Evolutionary conservation across 2,888 invertebrate species (phyloP).

Genomic region (Cetonia aurata): DNA sequence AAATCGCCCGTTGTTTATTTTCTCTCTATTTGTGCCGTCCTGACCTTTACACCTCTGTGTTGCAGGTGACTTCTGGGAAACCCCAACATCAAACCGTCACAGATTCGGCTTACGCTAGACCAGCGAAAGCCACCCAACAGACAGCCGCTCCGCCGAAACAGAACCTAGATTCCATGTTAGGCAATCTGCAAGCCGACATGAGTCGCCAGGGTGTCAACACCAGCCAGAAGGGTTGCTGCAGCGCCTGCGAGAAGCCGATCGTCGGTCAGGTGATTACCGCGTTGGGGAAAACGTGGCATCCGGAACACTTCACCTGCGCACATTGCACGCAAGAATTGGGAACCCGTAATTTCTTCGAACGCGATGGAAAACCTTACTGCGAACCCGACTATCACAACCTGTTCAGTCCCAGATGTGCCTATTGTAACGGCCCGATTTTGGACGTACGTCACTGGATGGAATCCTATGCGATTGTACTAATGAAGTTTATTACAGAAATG

Average conservation of each 20-base stretch:
- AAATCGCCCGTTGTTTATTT: constrained; percentile 10
- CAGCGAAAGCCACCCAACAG: constrained; percentile 67
- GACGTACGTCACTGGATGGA: constrained; percentile 79
- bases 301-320: constrained; percentile 98
- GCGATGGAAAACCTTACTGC: constrained; percentile 97
- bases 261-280: constrained; percentile 99
- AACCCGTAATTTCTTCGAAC: constrained; percentile 98
- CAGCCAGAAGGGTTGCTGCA: constrained; percentile 99
- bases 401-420: constrained; percentile 98
- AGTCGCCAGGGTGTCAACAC: constrained; percentile 98
- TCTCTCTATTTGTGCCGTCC: neutral
- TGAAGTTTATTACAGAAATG: constrained; percentile 84
- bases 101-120: constrained; percentile 79
- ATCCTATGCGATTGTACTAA: constrained; percentile 15
- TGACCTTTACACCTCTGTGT: constrained; percentile 44
- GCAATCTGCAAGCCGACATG: constrained; percentile 96
- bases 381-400: constrained; percentile 98
- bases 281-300: constrained; percentile 98
- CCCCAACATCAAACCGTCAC: constrained; percentile 76
- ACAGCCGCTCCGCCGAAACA: constrained; percentile 65
- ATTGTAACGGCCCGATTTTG: constrained; percentile 98
- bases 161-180: constrained; percentile 85
- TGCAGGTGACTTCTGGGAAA: constrained; percentile 74
- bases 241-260: constrained; percentile 98
- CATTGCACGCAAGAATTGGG: constrained; percentile 98